Base-by-base conservation (phyloP, 2,888 invertebrate genomes). In the Gymnosoma rotundatum region DNA sequence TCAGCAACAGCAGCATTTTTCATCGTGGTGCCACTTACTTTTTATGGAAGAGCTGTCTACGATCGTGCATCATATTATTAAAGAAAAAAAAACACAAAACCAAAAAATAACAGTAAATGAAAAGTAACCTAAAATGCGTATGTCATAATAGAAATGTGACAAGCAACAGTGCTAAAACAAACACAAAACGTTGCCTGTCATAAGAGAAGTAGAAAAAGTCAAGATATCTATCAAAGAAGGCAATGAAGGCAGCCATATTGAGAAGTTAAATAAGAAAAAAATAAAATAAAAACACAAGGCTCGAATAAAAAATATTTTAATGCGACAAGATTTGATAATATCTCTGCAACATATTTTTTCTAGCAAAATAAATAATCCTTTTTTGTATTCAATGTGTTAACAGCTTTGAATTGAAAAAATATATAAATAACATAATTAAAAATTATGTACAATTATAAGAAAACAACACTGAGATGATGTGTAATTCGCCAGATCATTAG, bases 91-190 rank as follows among this genome's bases (percentile, higher is more conserved):
- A 48, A 16, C 50, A 25, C 25, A 25, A 25, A 1, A 2, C 4
- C 1, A 25, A 64, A 36, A 79, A 73, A 48, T 79, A 64, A 61
- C 70, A 52, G 83, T 83, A 79, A 82, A 70, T 79, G 72, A 72
- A 76, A 54, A 76, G 64, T 67, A 72, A 72, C 72, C 56, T 61
- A 83, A 70, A 83, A 83, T 80, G 83, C 75, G 83, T 83, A 79
- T 67, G 78, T 78, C 78, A 63, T 78, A 78, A 78, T 70, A 54
- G 61, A 78, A 78, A 70, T 70, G 58, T 36, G 61, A 63, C 61
- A 61, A 70, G 69, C 61, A 61, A 61, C 52, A 54, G 42, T n/a
- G 54, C 18, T 60, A 42, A 25, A 52, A 50, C 58, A 60, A 76
- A 21, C 45, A 66, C 58, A 66, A 52, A 45, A 72, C 56, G 76